Conservation (phyloP, 2,113 vertebrate species). For the Upupa epops region DNA sequence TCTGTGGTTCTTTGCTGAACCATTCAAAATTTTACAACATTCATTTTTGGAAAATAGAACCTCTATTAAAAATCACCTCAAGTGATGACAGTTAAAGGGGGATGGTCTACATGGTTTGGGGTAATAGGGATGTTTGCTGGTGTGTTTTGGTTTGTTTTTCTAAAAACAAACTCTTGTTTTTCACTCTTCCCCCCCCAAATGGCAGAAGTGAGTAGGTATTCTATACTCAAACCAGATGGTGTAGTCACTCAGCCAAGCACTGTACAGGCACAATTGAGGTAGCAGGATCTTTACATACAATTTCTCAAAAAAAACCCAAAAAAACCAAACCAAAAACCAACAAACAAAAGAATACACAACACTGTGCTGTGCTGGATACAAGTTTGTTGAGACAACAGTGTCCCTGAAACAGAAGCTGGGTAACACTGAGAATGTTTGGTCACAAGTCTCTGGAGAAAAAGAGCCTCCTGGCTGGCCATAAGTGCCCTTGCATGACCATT, state of each 20-base stretch:
- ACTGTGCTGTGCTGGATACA: not conserved
- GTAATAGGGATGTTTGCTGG: no score
- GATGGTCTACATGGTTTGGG: not conserved
- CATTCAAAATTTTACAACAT: not conserved
- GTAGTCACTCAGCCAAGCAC: not conserved
- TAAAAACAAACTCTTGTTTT: no score
- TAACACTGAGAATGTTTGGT: not conserved
- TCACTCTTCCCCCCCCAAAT: not conserved
- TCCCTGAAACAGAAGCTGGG: not conserved
- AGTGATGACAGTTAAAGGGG: not conserved
- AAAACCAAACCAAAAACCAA: no score
- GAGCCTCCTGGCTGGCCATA: not conserved
- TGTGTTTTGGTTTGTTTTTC: not conserved
- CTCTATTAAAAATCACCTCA: not conserved
- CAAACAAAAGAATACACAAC: not conserved
- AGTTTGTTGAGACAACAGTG: not conserved
- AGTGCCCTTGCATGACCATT: rapidly evolving
- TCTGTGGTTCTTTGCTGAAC: not conserved
- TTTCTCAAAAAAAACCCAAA: not conserved
- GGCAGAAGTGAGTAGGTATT: not conserved
- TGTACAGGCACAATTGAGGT: not conserved
- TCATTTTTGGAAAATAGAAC: not conserved
- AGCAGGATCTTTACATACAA: not conserved
- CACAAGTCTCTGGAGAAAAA: not conserved
- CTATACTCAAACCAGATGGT: not conserved